A percentile compares a stretch with the other conserved stretches of the same genome.
Conservation (phyloP, 2,113 vertebrate genomes). For the Coturnix japonica region DNA sequence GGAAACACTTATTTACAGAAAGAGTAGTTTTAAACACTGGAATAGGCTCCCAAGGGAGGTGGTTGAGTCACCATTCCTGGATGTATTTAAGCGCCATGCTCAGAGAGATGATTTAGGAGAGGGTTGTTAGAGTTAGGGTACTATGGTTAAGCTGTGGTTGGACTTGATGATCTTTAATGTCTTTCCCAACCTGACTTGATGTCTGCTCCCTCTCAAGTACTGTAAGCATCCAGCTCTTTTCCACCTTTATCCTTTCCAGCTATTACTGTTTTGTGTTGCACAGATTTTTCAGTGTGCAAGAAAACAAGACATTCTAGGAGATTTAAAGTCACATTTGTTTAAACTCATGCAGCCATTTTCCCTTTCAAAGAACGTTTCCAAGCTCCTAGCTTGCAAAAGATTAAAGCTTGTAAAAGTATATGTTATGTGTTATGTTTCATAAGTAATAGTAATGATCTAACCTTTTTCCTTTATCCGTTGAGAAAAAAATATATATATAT, state of each 20-base stretch:
- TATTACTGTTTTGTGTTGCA: not conserved
- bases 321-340: not conserved
- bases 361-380: not conserved
- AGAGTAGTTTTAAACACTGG: too few species aligned
- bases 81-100: too few species aligned
- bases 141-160: too few species aligned
- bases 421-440: rapidly evolving
- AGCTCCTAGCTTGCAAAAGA: not conserved
- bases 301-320: not conserved
- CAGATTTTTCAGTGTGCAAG: not conserved
- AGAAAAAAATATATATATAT: not conserved
- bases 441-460: not conserved
- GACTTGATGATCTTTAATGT: too few species aligned
- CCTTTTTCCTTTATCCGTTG: not conserved
- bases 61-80: too few species aligned
- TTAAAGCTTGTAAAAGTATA: not conserved
- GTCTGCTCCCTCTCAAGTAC: not conserved
- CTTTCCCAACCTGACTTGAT: not conserved
- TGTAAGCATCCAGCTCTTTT: not conserved
- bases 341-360: not conserved
- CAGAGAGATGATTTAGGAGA: too few species aligned
- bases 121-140: too few species aligned
- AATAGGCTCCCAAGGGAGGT: too few species aligned
- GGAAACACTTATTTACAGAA: too few species aligned
- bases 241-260: not conserved